Base-by-base conservation (phyloP, 37 sponge, comb jelly and placozoan genomes). In the Oopsacas minuta region DNA sequence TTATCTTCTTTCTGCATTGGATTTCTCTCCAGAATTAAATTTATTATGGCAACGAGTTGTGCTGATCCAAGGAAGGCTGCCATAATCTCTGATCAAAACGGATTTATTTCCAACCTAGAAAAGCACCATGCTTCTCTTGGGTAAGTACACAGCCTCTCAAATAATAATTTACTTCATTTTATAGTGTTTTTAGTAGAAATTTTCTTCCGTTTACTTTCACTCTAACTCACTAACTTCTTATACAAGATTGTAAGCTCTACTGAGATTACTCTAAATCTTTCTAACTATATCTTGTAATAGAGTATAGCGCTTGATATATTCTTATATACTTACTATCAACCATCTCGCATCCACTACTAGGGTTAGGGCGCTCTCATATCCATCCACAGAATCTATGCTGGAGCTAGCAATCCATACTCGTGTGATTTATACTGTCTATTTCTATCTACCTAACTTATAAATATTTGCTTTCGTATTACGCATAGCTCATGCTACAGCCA, bases 111-210 rank as follows among this genome's bases (percentile, higher is more conserved):
- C 22, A 61, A 61, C 75, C 75, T 61, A 61, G 75, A 61, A 61
- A 61, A 61, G 75, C 75, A 61, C 75, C 75, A 61, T 61, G 75
- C 75, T 61, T 61, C 75, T 61, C 75, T 61, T n/a, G 75, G 75
- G 75, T 61, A 61, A 61, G 75, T 61, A 61, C 7, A n/a, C n/a
- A n/a, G n/a, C n/a, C n/a, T n/a, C n/a, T n/a, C n/a, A n/a, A n/a
- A n/a, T n/a, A n/a, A n/a, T n/a, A n/a, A n/a, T n/a, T n/a, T n/a
- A n/a, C n/a, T n/a, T n/a, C n/a, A n/a, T n/a, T n/a, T n/a, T n/a
- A n/a, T n/a, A n/a, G n/a, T n/a, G n/a, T n/a, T n/a, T n/a, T n/a
- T n/a, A n/a, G n/a, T n/a, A n/a, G n/a, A n/a, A n/a, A n/a, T n/a
- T n/a, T n/a, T n/a, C n/a, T n/a, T n/a, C n/a, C n/a, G n/a, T n/a